Conservation (phyloP, 1,140 invertebrate genomes). For the Formica selysi region DNA sequence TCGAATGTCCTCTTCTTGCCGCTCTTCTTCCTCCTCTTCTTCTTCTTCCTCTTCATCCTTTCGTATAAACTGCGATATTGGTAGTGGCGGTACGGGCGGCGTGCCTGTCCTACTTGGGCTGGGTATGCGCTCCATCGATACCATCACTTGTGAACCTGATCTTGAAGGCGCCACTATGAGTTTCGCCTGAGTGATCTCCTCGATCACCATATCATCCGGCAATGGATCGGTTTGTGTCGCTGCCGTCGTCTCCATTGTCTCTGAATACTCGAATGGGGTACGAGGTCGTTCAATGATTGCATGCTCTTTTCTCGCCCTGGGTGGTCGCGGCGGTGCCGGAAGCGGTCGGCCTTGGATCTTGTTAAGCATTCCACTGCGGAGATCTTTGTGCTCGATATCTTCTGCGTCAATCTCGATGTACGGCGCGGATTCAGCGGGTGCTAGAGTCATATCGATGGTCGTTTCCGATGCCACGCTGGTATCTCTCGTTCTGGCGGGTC, state of each 20-base stretch:
- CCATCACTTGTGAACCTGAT: slow-evolving; percentile 83
- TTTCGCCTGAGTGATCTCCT: slow-evolving; percentile 86
- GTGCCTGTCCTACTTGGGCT: slow-evolving; percentile 71
- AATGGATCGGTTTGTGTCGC: slow-evolving; percentile 94
- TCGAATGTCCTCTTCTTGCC: not conserved
- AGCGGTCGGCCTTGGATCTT: slow-evolving; percentile 93
- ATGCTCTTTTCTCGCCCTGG: slow-evolving; percentile 84
- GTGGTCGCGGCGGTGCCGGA: slow-evolving; percentile 93
- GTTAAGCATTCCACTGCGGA: slow-evolving; percentile 91
- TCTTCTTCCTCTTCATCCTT: slow-evolving; percentile 41
- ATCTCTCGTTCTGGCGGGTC: slow-evolving; percentile 80
- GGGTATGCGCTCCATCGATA: slow-evolving; percentile 83
- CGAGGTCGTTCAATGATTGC: slow-evolving; percentile 8
- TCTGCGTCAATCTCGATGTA: slow-evolving; percentile 89
- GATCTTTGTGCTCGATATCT: slow-evolving; percentile 87
- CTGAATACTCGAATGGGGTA: slow-evolving; percentile 34
- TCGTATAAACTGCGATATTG: slow-evolving; percentile 44
- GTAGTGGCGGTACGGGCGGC: slow-evolving; percentile 78
- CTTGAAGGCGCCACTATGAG: slow-evolving; percentile 81
- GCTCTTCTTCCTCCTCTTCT: not conserved
- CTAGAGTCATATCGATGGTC: not conserved
- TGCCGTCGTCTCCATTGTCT: slow-evolving; percentile 88
- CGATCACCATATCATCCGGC: slow-evolving; percentile 91
- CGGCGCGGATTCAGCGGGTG: slow-evolving; percentile 83
- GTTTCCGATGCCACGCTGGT: slow-evolving; percentile 3